Conservation (phyloP, 2,113 vertebrate genomes). For the Lanius ludovicianus region DNA sequence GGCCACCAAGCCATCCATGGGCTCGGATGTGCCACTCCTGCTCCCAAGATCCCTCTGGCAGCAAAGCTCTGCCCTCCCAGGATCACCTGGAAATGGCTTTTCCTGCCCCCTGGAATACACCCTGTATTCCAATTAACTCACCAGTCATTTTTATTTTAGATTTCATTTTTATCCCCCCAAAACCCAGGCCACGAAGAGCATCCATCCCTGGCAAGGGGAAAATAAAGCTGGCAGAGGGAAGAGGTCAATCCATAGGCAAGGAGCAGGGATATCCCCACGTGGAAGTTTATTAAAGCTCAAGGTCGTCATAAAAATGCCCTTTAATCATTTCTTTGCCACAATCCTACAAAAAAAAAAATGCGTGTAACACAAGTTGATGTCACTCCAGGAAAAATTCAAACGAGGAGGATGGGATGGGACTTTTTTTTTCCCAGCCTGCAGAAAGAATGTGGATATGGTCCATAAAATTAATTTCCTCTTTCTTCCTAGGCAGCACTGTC, state of each 20-base stretch:
- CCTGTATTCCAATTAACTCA: rapidly evolving
- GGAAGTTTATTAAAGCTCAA: background rate
- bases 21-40: rapidly evolving
- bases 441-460: background rate
- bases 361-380: background rate
- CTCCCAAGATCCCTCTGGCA: background rate
- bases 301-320: background rate
- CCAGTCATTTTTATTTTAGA: background rate
- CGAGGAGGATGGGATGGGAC: background rate
- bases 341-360: background rate
- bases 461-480: conserved; percentile 56
- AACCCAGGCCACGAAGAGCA: background rate
- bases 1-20: background rate
- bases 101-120: background rate
- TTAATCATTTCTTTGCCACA: background rate
- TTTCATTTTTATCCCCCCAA: rapidly evolving
- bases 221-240: background rate
- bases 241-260: background rate
- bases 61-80: background rate
- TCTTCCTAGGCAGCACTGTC: background rate
- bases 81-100: background rate
- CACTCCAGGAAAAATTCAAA: background rate
- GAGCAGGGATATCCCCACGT: rapidly evolving
- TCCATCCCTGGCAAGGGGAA: background rate
- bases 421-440: background rate